A percentile compares a stretch with the other conserved stretches of the same genome.
Evolutionary conservation across 2,113 vertebrate species (phyloP).

Genomic region (Gorsachius goisagi): DNA sequence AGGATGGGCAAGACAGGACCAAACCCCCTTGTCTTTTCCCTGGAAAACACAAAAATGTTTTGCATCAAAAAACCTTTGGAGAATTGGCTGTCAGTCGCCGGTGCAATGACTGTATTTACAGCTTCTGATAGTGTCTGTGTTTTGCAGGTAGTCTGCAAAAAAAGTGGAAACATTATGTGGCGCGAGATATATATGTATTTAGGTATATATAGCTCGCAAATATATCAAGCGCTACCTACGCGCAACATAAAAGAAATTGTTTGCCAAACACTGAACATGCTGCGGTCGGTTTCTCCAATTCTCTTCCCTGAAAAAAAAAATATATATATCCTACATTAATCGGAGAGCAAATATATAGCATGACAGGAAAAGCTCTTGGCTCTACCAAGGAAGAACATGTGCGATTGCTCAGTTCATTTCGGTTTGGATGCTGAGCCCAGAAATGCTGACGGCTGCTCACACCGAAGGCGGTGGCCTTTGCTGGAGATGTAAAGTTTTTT

Average conservation of each 20-base stretch:
- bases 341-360: not conserved
- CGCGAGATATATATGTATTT: not conserved
- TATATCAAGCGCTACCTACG: not conserved
- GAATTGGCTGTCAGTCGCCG: not conserved
- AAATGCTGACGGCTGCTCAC: not conserved
- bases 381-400: not conserved
- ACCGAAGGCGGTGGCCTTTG: not conserved
- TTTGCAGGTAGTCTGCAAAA: slow-evolving; percentile 31
- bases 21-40: not conserved
- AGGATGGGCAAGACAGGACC: not conserved
- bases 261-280: not conserved
- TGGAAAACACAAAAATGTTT: not conserved
- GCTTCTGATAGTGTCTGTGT: not conserved
- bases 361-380: not conserved
- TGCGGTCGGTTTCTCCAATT: not conserved
- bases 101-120: not conserved
- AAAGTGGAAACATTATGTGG: not conserved
- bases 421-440: not conserved
- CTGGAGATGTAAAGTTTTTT: not conserved
- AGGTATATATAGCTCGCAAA: not conserved
- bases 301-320: not conserved
- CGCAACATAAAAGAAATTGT: not conserved
- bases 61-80: not conserved
- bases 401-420: not conserved
- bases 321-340: not conserved